Evolutionary conservation across 2,113 vertebrate species (phyloP).

Genomic region (Calidris pygmaea): DNA sequence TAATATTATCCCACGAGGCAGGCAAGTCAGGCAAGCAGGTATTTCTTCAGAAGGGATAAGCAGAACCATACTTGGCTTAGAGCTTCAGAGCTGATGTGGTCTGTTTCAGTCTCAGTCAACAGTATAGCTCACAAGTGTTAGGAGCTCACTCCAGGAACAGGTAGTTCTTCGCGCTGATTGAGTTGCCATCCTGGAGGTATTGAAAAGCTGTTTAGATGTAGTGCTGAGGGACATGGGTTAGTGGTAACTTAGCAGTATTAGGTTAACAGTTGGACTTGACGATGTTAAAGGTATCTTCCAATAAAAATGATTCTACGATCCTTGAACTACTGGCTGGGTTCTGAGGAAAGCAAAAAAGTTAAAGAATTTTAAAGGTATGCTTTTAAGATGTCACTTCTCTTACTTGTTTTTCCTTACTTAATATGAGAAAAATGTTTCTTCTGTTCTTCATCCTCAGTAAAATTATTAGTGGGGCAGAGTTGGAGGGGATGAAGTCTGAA

Average conservation of each 20-base stretch:
- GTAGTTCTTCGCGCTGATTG: neutral
- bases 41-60: neutral
- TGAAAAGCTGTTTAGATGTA: neutral
- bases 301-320: neutral
- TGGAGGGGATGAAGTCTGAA: neutral
- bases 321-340: neutral
- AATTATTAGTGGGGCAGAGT: neutral
- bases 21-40: neutral
- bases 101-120: neutral
- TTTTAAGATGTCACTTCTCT: neutral
- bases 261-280: neutral
- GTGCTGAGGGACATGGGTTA: neutral
- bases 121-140: neutral
- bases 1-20: neutral
- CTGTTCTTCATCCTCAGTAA: neutral
- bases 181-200: neutral
- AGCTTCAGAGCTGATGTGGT: neutral
- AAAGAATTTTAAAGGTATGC: neutral
- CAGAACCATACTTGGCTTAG: neutral
- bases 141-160: neutral
- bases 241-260: neutral
- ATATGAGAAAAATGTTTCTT: neutral
- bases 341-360: neutral
- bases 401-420: neutral
- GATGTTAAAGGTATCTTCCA: neutral